Evolutionary conservation across 1,140 invertebrate genomes (phyloP), one percentile per base, ranked within the genome.

Genomic region (Cotesia vestalis): DNA sequence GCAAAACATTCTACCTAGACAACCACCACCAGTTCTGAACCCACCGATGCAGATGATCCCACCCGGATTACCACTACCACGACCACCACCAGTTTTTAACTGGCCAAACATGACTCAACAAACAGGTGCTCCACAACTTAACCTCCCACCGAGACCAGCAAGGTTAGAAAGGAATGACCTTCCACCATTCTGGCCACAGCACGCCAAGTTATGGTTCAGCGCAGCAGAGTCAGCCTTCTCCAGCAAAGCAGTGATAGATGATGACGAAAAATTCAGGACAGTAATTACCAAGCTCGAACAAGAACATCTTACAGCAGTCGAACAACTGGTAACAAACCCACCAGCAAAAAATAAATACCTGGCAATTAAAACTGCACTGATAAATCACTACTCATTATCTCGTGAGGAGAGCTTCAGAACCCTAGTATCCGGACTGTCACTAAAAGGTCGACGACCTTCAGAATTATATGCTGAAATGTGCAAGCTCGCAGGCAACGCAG

Each of bases 391-490:
- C 12, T 40, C 68, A 6, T 34, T 27, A 8, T 70, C 59, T 2
- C 59, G 61, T 36, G 68, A 70, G 14, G 27, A 52, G 27, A 52
- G 34, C 51, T 52, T 70, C 1, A 60, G 68, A 14, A 60, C 35
- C 1, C 20, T 70, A 0, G 59, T 70, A 3, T 70, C 57, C 20
- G 68, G 68, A 8, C 51, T 68, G 3, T 55, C 53, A 11, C 17
- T 20, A 1, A 12, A 34, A 6, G 27, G 59, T 17, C 59, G 59
- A 9, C 60, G 34, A 61, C 67, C 57, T 4, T 70, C 68, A 4
- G 60, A 62, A 12, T 5, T 70, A 6, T 36, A 55, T 6, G 38
- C 68, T 4, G 68, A 70, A 34, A 70, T 70, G 60, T 60, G 51
- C 17, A 46, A 38, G 1, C 59, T 51, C 1, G 27, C 60, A 8